Conservation (phyloP, 2,797 vertebrate species). For the Glyptemys insculpta region DNA sequence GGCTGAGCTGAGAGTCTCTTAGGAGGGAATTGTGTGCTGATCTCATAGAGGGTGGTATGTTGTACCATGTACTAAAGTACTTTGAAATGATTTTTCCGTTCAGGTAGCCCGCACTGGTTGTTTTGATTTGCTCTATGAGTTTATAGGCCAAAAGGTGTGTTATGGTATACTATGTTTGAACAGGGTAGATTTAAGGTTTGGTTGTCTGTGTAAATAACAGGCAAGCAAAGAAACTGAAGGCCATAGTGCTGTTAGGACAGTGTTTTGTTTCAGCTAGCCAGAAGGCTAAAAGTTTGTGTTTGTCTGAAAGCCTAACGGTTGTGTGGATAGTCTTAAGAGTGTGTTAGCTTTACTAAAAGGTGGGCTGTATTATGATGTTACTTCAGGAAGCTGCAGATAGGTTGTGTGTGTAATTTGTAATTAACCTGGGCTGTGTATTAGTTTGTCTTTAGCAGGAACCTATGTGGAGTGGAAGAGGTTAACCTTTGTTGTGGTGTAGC, state of each 20-base stretch:
- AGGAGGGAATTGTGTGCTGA: background rate
- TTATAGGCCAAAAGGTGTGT: fast-evolving
- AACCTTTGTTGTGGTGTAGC: background rate
- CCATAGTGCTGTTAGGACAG: too few relatives aligned
- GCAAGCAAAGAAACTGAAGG: background rate
- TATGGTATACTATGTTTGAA: background rate
- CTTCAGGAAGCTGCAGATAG: background rate
- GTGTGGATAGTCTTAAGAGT: background rate
- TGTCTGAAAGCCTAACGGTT: background rate
- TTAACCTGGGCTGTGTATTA: background rate
- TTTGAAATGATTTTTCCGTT: fast-evolving
- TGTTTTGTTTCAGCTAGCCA: background rate
- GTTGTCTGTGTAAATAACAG: background rate
- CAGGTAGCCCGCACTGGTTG: background rate
- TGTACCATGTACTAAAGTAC: background rate
- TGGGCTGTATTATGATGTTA: background rate
- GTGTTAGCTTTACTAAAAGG: background rate
- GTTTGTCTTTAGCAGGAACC: background rate
- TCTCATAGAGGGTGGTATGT: background rate
- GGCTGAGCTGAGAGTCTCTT: background rate
- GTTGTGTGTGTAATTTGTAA: background rate
- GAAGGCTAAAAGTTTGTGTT: background rate
- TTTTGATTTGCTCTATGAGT: fast-evolving
- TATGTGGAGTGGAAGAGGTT: background rate
- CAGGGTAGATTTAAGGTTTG: fast-evolving